Conservation (phyloP, 2,888 invertebrate species). For the Dryocosmus kuriphilus region DNA sequence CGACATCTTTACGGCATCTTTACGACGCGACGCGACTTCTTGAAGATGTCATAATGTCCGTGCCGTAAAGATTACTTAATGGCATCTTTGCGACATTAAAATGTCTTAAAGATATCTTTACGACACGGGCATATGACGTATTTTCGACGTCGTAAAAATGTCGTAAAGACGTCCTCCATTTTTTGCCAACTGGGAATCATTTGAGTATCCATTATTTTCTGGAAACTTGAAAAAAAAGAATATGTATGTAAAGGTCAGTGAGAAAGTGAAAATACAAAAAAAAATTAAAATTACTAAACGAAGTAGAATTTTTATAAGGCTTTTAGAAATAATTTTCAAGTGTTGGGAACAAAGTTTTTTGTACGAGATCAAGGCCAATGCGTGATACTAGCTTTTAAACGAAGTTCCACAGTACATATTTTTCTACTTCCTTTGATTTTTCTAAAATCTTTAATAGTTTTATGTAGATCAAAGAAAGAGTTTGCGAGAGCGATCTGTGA, state of each 20-base stretch:
- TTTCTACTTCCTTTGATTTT: conserved; percentile 68
- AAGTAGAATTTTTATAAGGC: not conserved
- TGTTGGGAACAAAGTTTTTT: conserved; percentile 34
- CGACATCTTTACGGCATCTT: too few relatives aligned
- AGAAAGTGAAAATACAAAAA: not conserved
- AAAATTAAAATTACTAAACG: not conserved
- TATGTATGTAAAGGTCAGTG: not conserved
- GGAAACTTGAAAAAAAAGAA: not conserved
- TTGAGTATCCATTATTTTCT: not conserved
- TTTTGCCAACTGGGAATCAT: too few relatives aligned
- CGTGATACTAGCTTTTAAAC: conserved; percentile 58
- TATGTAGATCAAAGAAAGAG: conserved; percentile 45
- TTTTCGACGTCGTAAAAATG: too few relatives aligned
- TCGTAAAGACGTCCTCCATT: too few relatives aligned
- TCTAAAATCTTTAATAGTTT: conserved; percentile 57
- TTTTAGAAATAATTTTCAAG: not conserved
- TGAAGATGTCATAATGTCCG: too few relatives aligned
- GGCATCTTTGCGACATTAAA: too few relatives aligned
- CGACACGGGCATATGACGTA: too few relatives aligned
- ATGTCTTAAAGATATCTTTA: too few relatives aligned
- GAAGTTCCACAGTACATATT: conserved; percentile 61
- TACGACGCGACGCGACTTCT: too few relatives aligned
- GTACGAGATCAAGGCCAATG: conserved; percentile 54
- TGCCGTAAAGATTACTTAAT: too few relatives aligned
- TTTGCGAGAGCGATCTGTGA: conserved; percentile 54